Base-by-base conservation (phyloP, 2,888 invertebrate species). In the Ectemnius continuus region DNA sequence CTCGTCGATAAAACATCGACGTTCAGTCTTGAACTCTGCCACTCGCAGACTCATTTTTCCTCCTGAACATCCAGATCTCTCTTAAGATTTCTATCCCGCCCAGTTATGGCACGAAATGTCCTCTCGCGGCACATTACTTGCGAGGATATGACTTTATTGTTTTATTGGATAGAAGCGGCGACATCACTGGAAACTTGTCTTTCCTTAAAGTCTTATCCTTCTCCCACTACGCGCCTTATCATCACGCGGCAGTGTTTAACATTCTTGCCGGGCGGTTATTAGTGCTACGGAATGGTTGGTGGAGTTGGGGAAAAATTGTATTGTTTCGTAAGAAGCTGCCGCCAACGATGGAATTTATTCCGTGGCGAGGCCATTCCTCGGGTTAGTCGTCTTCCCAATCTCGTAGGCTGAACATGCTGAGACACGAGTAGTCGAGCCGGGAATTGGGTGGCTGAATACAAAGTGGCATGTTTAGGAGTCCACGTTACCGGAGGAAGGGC, bases 321-420 rank as follows among this genome's bases (percentile, higher is more conserved):
- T 4, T 5, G 45, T 73, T 61, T 64, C 45, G 64, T 69, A 73
- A 73, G n/a, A 36, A 11, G 36, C 36, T 46, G 1, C 13, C 46
- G 11, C 6, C 16, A 18, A 23, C 52, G 36, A 13, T 36, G 26
- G 57, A 20, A 5, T 14, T n/a, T 73, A 64, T 68, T 73, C 57
- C 52, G 69, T 61, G 23, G 63, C 23, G 26, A 46, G 5, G 0
- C 2, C 48, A 47, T 47, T 28, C 16, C 13, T 1, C 28, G 64
- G 56, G 20, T 36, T 60, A 59, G 73, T 73, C 68, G 47, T 68
- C 26, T 26, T 36, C 18, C n/a, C 16, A 16, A 16, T 52, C 52
- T 16, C 52, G 52, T 52, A 16, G 52, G 13, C 52, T 52, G 52
- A 52, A 52, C 52, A 52, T 16, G 52, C 52, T 52, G 52, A 52